These are phyloP conservation scores for Nesoenas mayeri DNA, from an alignment of 2,113 vertebrate genomes.

Conservation along the genomic window DNA sequence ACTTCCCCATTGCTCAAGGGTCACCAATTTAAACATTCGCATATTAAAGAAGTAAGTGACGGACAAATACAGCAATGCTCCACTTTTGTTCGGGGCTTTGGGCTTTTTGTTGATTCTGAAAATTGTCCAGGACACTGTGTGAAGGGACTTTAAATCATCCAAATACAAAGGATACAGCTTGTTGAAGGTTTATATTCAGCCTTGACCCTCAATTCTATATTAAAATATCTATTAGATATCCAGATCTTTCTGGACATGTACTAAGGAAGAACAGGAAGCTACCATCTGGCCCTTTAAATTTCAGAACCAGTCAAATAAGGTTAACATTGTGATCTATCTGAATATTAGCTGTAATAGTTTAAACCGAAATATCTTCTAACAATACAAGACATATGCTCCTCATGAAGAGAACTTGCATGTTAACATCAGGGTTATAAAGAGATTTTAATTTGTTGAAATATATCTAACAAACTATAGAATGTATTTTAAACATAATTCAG, in stretches of 20 bases:
- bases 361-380: neutral
- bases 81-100: neutral
- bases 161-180: neutral
- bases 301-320: neutral
- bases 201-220: neutral
- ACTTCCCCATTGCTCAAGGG: neutral
- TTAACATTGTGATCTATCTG: neutral
- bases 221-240: neutral
- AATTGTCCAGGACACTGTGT: neutral
- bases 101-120: neutral
- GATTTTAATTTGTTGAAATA: neutral
- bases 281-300: neutral
- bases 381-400: neutral
- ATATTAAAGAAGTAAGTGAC: neutral
- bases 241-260: neutral
- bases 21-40: neutral
- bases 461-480: neutral
- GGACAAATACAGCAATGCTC: neutral
- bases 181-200: neutral
- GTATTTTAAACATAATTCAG: neutral
- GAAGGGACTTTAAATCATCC: neutral
- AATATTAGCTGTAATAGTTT: neutral
- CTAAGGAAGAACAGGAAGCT: neutral
- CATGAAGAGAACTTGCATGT: neutral
- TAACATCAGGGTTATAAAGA: neutral